Evolutionary conservation across 2,888 invertebrate genomes (phyloP).

Genomic region (Hydrotaea diabolus): DNA sequence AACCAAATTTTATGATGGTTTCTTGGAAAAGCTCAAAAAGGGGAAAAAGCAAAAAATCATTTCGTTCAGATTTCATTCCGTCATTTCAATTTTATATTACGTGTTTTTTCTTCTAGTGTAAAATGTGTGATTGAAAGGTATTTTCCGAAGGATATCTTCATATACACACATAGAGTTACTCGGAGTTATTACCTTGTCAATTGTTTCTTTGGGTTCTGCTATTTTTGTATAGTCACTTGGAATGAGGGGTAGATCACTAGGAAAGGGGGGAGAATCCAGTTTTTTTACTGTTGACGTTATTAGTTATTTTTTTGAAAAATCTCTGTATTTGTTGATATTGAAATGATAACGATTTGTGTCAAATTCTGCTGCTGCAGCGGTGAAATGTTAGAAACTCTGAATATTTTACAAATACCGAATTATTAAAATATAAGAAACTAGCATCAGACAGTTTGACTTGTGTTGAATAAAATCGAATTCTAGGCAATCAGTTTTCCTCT

Average conservation of each 20-base stretch:
- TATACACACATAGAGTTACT: background rate
- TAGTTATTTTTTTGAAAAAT: background rate
- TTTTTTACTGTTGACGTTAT: background rate
- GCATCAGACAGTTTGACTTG: background rate
- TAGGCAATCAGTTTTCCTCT: no score
- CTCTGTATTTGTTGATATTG: background rate
- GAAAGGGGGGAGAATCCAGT: background rate
- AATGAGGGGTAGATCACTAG: background rate
- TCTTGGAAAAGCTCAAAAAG: background rate
- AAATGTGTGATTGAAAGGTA: constrained; percentile 61
- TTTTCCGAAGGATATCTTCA: constrained; percentile 23
- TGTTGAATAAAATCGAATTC: background rate
- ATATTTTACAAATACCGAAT: background rate
- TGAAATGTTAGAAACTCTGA: background rate
- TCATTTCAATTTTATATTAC: constrained; percentile 16
- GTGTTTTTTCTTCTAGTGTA: constrained; percentile 30
- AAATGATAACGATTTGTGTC: background rate
- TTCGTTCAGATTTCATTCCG: constrained; percentile 52
- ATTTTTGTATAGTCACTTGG: background rate
- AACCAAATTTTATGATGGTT: constrained; percentile 47
- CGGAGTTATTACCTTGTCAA: constrained; percentile 33
- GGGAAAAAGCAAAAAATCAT: constrained; percentile 40
- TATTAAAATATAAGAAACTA: background rate
- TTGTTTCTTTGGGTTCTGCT: background rate
- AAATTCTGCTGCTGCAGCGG: background rate